Base-by-base conservation (phyloP, 1,140 invertebrate species). In the Coenobita brevimanus region DNA sequence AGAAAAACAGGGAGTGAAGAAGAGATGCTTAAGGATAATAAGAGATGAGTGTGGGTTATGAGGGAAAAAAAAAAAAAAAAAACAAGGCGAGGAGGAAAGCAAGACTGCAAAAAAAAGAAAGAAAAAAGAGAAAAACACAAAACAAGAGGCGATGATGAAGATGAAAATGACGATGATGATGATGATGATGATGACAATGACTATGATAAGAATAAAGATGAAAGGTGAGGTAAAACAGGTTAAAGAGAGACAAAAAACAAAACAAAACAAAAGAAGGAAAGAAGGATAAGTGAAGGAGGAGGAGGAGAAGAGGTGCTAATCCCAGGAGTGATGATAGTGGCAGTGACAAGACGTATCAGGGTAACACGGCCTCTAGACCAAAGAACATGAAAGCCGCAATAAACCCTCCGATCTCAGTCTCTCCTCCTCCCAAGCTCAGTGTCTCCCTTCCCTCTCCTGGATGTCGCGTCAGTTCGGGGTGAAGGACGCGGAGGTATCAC, bases 281-380 rank as follows among this genome's bases (percentile, higher is more conserved):
- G 33, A 50, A 62, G 24, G n/a, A 30, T 13, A 79, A 3, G 64
- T 30, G 64, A 24, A 69, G 2, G 4, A n/a, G 64, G n/a, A n/a
- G 33, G 64, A 69, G 64, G 2, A 67, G n/a, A 50, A 50, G 6
- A 50, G 36, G 21, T 33, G n/a, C 33, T 46, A 41, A 38, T 10
- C n/a, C 17, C 54, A 64, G 36, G 82, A 71, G 50, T 64, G 50
- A 41, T 50, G 71, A 85, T 76, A 73, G 50, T 75, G 6, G n/a
- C 24, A 33, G 8, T 50, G 83, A 64, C 57, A 62, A 78, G 50
- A 62, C 50, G 73, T 71, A 76, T 60, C 54, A 60, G 69, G n/a
- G 36, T 64, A 71, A 71, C 62, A 71, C 43, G 80, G 46, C 8
- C 64, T 71, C 62, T 27, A 50, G 64, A 73, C n/a, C 38, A 73